Base-by-base conservation (phyloP, 2,113 vertebrate genomes). In the Gallinago jamesoni region DNA sequence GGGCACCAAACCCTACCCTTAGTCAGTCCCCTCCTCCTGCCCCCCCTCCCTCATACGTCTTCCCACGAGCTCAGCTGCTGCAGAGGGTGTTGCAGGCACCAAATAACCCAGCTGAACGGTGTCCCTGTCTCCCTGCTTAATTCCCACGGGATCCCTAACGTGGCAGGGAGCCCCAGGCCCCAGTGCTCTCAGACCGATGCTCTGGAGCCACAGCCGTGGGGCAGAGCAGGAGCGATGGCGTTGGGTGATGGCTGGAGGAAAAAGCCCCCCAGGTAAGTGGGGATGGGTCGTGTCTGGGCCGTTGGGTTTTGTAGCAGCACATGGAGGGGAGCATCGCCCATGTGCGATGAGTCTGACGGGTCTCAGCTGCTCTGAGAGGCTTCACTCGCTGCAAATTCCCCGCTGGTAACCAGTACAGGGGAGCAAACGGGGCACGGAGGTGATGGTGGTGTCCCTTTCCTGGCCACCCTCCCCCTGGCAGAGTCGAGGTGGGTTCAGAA, bases 361-460 rank as follows among this genome's bases (percentile, higher is more conserved):
- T 6, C 69, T 72, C 84, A 22, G 74, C 82, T 10, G 77, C 93
- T 48, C 67, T 11, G 12, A 18, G 10, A 57, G 90, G 18, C 45
- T 45, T 5, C 12, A 4, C 63, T 14, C 2, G 7, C 63, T 8
- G 27, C n/a, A 35, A 39, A 9, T 60, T 33, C 45, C 74, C 4
- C 31, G 1, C 41, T 6, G 60, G 37, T 30, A 20, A 82, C 75
- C 67, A 17, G 33, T 1, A 10, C 50, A 0, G 7, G 4, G 25
- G 3, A 68, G 35, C 6, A 55, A 27, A 63, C 0, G 24, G 43
- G 30, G n/a, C 31, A 1, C 0, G 8, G 48, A 28, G 66, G 25
- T 59, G 35, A 48, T 5, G 8, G 41, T 5, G 81, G 66, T 28
- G 31, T 27, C 60, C 35, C 33, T 5, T 10, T 53, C 12, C 12